These are phyloP conservation scores for Apis mellifera DNA, from an alignment of 1,140 invertebrate genomes.

Conservation along the genomic window Amel_HAv3.1 CM009931.2:14398501-14399000, in stretches of 20 bases:
- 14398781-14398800: not conserved
- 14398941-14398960: not conserved
- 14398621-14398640: slow-evolving; percentile 58
- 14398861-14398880: slow-evolving; percentile 49
- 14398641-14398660: slow-evolving; percentile 63
- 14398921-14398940: not conserved
- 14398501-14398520: slow-evolving; percentile 58
- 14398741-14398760: slow-evolving; percentile 30
- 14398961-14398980: not conserved
- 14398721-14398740: slow-evolving; percentile 18
- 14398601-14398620: too few relatives aligned
- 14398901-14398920: not conserved
- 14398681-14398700: slow-evolving; percentile 66
- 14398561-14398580: not conserved
- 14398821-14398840: slow-evolving; percentile 33
- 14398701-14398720: slow-evolving; percentile 30
- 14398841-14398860: slow-evolving; percentile 48
- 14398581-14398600: too few relatives aligned
- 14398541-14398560: not conserved
- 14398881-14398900: slow-evolving; percentile 59
- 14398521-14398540: not conserved
- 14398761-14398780: slow-evolving; percentile 9
- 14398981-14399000: not conserved
- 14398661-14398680: slow-evolving; percentile 73
- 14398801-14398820: slow-evolving; percentile 19